Conservation (phyloP, 2,888 invertebrate genomes). For the Acleris cristana region DNA sequence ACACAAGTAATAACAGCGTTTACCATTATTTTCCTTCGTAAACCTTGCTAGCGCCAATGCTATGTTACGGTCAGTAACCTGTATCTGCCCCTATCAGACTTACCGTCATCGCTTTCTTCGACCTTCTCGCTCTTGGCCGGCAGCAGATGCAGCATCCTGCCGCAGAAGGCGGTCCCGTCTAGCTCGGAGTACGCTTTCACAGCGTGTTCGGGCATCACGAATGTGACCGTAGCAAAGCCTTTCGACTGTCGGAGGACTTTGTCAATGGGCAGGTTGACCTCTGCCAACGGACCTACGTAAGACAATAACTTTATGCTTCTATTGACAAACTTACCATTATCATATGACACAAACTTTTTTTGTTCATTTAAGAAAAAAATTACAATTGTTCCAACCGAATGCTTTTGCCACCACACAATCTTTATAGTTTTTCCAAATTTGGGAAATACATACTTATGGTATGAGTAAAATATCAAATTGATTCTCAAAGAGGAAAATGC, state of each 20-base stretch:
- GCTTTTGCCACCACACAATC: too few relatives aligned
- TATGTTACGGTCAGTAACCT: too few relatives aligned
- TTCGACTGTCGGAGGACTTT: slow-evolving; percentile 90
- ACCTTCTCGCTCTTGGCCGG: slow-evolving; percentile 90
- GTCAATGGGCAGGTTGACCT: slow-evolving; percentile 95
- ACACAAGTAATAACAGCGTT: too few relatives aligned
- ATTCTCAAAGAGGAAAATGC: background rate
- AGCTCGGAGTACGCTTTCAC: slow-evolving; percentile 93
- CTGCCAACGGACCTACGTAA: slow-evolving; percentile 89
- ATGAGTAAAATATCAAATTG: too few relatives aligned
- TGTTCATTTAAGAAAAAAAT: too few relatives aligned
- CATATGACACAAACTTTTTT: too few relatives aligned
- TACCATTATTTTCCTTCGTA: too few relatives aligned
- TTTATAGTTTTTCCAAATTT: too few relatives aligned
- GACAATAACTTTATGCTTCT: background rate
- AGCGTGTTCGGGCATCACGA: slow-evolving; percentile 97
- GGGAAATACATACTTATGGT: too few relatives aligned
- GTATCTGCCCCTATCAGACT: slow-evolving; percentile 1
- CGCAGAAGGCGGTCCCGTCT: slow-evolving; percentile 96
- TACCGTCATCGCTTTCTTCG: slow-evolving; percentile 74
- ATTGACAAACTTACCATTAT: background rate
- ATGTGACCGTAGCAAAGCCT: slow-evolving; percentile 97
- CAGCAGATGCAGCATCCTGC: slow-evolving; percentile 96
- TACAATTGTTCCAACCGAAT: too few relatives aligned
- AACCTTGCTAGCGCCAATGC: too few relatives aligned